Evolutionary conservation across 1,140 invertebrate genomes (phyloP), one percentile per base, ranked within the genome.

Genomic region (Conus ventricosus): DNA sequence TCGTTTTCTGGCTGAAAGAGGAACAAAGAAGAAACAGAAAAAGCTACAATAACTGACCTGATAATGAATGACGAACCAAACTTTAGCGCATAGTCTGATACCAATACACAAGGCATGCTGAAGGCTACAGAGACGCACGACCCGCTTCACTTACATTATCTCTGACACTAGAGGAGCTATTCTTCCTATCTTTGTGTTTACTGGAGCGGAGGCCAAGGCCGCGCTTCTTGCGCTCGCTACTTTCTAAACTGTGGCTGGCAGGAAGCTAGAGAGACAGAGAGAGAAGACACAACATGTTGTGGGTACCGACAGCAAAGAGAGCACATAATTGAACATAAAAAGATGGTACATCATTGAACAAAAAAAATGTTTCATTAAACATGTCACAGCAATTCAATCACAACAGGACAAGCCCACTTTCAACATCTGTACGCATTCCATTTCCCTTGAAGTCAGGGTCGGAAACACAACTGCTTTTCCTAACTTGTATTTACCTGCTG

Each of bases 141-240:
- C 39, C 80, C 17, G 17, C 80, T 81, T 54, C 80, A 87, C 85
- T 87, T 87, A 87, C 85, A 87, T 78, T 87, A 78, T 87, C 85
- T 78, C 54, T 87, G 85, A 87, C 75, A 87, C 85, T 87, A 87
- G 85, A 78, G 15, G 85, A 87, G 75, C 85, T 87, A 87, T 87
- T 87, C 71, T 87, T 87, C n/a, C 85, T 78, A 87, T 87, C 71
- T 87, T 87, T 87, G 85, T 87, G 85, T 87, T 87, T 87, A 87
- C 85, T 87, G 85, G 85, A 87, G 85, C 85, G 85, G 75, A 87
- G 71, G n/a, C 85, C 85, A 78, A 87, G 85, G 25, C 85, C 85
- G 17, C 85, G 85, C 51, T 80, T 78, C 85, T 87, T 87, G 23
- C 85, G 85, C 75, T 87, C 85, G 85, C 75, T 87, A 87, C 85